Evolutionary conservation across 2,113 vertebrate species (phyloP), one percentile per base, ranked within the genome.

Genomic region (Montifringilla adamsi): DNA sequence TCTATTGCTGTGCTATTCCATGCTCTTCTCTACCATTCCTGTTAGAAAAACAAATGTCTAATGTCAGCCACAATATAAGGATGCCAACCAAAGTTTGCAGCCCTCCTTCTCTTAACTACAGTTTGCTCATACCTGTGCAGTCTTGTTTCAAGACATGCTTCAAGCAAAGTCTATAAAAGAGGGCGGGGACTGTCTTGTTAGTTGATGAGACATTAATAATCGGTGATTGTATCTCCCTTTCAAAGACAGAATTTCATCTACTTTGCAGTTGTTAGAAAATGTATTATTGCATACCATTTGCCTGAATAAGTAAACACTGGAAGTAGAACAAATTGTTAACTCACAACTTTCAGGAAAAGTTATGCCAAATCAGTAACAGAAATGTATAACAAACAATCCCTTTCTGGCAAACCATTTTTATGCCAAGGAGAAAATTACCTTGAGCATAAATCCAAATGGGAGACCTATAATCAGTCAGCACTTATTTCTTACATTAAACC

Each of bases 101-200:
- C 82, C 84, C 95, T 73, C 97, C 76, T 95, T 93, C 92, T 92
- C 95, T 77, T 96, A 91, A 74, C 79, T 94, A 72, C 77, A 94
- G 94, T 96, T 95, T 97, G 95, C 94, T 94, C 64, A 39, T 94
- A 97, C 98, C 97, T 98, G 97, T 85, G 95, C 31, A 13, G 97
- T 97, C 97, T 97, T 98, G 97, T 98, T 97, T 86, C 96, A 93
- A 96, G 91, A 92, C 68, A 83, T 24, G 94, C 95, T 97, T 68
- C 89, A 73, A 96, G 97, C 95, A 93, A 96, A 96, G 96, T 85
- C 97, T 95, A 96, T 95, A 94, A 97, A 97, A 94, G 92, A 97
- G 92, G 97, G 97, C 90, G 67, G 94, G 63, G 80, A 87, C 93
- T 81, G 82, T 92, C 90, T 72, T 92, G 70, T 87, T 97, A 96